Evolutionary conservation across 2,113 vertebrate species (phyloP).

Genomic region (Urocolius indicus): DNA sequence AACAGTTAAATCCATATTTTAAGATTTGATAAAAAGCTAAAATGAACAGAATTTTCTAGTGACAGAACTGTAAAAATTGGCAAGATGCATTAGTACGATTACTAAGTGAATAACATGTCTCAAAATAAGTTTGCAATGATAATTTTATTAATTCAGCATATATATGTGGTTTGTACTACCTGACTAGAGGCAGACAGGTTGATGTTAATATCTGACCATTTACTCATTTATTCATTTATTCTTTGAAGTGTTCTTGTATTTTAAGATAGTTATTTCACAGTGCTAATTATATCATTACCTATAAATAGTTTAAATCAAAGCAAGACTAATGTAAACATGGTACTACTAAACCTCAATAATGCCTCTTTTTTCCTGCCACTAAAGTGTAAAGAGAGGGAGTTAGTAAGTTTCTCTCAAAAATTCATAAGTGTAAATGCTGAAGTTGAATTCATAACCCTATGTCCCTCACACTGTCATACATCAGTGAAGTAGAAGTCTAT

Average conservation of each 20-base stretch:
- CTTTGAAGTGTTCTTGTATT: background rate
- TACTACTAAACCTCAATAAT: background rate
- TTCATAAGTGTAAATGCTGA: background rate
- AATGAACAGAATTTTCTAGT: conserved; percentile 2
- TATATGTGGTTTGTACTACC: background rate
- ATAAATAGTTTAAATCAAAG: conserved; percentile 25
- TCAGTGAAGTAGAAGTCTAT: background rate
- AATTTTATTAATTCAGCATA: background rate
- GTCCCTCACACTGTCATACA: background rate
- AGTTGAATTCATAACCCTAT: background rate
- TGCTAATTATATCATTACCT: background rate
- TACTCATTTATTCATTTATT: background rate
- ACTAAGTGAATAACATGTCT: background rate
- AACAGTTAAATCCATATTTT: conserved; percentile 25
- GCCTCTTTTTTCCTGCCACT: background rate
- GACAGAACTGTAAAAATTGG: background rate
- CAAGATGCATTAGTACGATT: background rate
- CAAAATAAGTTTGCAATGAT: background rate
- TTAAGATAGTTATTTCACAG: conserved; percentile 18
- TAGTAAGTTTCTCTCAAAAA: background rate
- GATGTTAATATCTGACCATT: background rate
- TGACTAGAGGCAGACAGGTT: background rate
- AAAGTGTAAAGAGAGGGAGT: background rate
- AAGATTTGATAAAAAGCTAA: background rate
- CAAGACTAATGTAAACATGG: background rate